These are phyloP conservation scores for Diadophis punctatus DNA, from an alignment of 2,113 vertebrate genomes.

Conservation along the genomic window DNA sequence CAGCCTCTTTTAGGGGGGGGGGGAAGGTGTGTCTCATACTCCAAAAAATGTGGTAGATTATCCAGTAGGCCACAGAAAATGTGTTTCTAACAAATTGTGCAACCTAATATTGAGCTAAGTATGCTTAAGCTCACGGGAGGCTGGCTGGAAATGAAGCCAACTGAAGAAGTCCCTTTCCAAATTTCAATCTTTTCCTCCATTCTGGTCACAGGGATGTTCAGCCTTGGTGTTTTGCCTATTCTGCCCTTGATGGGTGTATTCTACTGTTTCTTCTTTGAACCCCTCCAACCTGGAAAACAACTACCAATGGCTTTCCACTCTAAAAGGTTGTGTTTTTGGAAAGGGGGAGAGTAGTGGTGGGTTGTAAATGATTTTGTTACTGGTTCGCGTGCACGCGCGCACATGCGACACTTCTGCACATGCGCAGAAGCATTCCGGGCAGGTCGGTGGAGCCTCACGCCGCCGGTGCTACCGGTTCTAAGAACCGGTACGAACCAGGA, in stretches of 20 bases:
- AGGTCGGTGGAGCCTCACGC: too few species aligned
- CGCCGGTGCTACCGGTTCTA: too few species aligned
- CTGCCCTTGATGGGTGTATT: neutral
- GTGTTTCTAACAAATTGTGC: neutral
- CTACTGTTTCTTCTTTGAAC: neutral
- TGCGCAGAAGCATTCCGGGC: too few species aligned
- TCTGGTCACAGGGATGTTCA: neutral
- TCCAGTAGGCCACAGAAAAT: constrained; percentile 4
- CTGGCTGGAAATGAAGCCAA: neutral
- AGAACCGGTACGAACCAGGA: too few species aligned
- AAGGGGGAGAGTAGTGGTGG: too few species aligned
- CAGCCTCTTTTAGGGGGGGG: too few species aligned
- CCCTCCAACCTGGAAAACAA: neutral
- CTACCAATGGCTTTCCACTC: neutral
- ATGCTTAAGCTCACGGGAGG: neutral
- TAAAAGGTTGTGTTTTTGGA: neutral
- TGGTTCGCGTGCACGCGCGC: too few species aligned
- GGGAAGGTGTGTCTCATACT: too few species aligned
- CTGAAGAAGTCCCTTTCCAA: neutral
- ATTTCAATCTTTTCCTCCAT: neutral
- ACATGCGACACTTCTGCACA: too few species aligned
- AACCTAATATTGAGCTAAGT: neutral
- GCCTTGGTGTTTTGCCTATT: neutral
- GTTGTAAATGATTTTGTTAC: too few species aligned
- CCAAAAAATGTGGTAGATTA: too few species aligned